Conservation (phyloP, 2,797 vertebrate species). For the Delichon dasypus region DNA sequence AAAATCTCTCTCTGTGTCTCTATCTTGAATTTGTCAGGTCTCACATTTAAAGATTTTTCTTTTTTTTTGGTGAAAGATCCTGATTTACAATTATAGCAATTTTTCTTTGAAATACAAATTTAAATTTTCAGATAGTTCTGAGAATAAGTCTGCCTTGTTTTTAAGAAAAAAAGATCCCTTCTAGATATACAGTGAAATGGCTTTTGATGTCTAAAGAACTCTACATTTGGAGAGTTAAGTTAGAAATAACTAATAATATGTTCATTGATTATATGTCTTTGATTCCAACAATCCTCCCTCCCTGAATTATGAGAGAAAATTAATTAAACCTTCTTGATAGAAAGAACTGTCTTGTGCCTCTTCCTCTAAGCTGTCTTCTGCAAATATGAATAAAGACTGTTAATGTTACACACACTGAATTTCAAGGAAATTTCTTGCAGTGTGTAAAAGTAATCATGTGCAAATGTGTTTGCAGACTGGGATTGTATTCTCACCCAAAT, state of each 20-base stretch:
- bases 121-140: background rate
- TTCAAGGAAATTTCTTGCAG: conserved; percentile 31
- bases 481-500: conserved; percentile 19
- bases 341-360: background rate
- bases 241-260: background rate
- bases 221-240: background rate
- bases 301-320: background rate
- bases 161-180: background rate
- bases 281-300: background rate
- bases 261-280: background rate
- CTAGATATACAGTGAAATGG: background rate
- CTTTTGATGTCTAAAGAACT: background rate
- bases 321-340: background rate
- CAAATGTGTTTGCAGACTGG: conserved; percentile 32
- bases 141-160: background rate
- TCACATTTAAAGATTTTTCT: background rate
- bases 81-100: background rate
- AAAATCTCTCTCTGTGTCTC: background rate
- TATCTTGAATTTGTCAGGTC: background rate
- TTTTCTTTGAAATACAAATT: background rate
- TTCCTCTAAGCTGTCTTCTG: background rate
- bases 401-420: background rate
- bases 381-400: background rate
- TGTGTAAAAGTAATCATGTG: conserved; percentile 31
- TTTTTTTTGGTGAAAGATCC: background rate